Evolutionary conservation across 1,140 invertebrate species (phyloP).

Genomic region (Tenebrio molitor): DNA sequence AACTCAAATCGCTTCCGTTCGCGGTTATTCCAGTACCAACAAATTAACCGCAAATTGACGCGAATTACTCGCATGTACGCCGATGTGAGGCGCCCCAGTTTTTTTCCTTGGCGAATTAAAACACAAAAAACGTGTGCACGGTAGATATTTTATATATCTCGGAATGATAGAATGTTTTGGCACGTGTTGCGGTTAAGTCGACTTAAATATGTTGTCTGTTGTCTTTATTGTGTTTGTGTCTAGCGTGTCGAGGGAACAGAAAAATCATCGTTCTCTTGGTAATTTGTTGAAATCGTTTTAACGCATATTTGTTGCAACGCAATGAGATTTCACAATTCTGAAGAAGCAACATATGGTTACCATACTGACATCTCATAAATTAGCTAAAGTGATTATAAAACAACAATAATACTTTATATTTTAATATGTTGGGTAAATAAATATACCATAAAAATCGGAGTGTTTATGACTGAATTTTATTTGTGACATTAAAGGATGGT

Average conservation of each 20-base stretch:
- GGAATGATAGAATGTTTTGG: conserved; percentile 20
- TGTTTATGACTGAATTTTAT: conserved; percentile 43
- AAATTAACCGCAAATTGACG: conserved; percentile 28
- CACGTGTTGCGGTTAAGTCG: conserved; percentile 36
- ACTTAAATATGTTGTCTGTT: conserved; percentile 4
- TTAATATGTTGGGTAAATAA: conserved; percentile 44
- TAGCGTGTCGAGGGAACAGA: not conserved
- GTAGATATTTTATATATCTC: conserved; percentile 5
- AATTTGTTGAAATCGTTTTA: conserved; percentile 31
- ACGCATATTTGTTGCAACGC: conserved; percentile 27
- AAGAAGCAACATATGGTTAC: conserved; percentile 40
- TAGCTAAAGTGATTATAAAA: conserved; percentile 33
- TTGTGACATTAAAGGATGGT: conserved; percentile 42
- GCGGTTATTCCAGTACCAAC: not conserved
- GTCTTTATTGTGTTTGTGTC: conserved; percentile 25
- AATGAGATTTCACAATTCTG: conserved; percentile 32
- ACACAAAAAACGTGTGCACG: not conserved
- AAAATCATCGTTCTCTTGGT: conserved; percentile 27
- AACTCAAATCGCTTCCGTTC: conserved; percentile 23
- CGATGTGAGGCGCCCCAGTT: conserved; percentile 2
- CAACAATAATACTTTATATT: conserved; percentile 47
- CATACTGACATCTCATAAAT: conserved; percentile 42
- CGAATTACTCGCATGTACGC: conserved; percentile 1
- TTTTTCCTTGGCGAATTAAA: not conserved
- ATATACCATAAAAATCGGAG: conserved; percentile 44